phyloP scores from a whole-genome alignment of 2,888 invertebrate species.

The Ecliptopera silaceata region DNA sequence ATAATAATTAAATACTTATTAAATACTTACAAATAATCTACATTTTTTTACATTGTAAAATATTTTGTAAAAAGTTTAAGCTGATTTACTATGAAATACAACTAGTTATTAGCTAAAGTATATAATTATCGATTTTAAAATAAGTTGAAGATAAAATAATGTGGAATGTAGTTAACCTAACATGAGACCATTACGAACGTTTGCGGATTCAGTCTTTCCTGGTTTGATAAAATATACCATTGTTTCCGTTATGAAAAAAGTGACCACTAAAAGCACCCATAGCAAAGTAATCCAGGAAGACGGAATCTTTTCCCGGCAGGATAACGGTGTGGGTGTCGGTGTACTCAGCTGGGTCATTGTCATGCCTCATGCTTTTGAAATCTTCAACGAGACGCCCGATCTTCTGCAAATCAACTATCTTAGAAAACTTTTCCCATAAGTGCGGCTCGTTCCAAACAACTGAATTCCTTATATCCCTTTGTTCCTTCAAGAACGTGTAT shows the following conservation, averaged over 20 bases:
- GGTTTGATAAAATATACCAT: conserved; percentile 38
- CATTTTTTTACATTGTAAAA: conserved; percentile 60
- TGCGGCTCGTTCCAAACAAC: conserved; percentile 68
- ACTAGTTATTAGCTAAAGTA: conserved; percentile 31
- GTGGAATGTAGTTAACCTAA: conserved; percentile 36
- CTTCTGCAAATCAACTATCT: conserved; percentile 40
- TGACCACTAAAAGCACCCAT: conserved; percentile 6
- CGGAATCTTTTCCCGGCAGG: conserved; percentile 7
- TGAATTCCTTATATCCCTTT: conserved; percentile 60
- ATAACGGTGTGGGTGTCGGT: not conserved
- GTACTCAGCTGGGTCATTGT: not conserved
- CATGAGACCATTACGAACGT: conserved; percentile 45
- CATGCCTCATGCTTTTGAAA: conserved; percentile 15
- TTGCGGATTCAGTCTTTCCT: conserved; percentile 79
- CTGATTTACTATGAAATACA: conserved; percentile 45
- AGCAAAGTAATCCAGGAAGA: conserved; percentile 15
- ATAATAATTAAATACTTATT: conserved; percentile 27
- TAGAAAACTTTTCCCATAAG: conserved; percentile 64
- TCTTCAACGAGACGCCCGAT: conserved; percentile 26
- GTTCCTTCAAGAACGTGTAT: conserved; percentile 71
- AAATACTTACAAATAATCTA: conserved; percentile 33
- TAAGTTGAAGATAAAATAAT: conserved; percentile 34
- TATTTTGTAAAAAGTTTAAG: conserved; percentile 58
- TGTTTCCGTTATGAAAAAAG: conserved; percentile 18
- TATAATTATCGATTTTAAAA: conserved; percentile 23